Evolutionary conservation across 2,113 vertebrate genomes (phyloP).

Genomic region (Ariopsis seemanni): DNA sequence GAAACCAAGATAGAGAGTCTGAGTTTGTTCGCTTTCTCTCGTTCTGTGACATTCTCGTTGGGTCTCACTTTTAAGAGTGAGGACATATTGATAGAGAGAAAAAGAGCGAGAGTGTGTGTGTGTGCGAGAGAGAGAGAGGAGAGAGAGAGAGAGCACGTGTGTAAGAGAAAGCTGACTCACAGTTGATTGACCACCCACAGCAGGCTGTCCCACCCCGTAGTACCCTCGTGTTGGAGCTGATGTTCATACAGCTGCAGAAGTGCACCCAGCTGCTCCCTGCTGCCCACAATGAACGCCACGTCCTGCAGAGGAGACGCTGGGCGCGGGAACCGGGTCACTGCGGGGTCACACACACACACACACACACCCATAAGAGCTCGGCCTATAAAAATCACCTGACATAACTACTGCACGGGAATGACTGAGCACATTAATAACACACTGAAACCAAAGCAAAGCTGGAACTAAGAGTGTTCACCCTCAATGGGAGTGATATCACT

Average conservation of each 20-base stretch:
- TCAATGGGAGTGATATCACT: constrained; percentile 89
- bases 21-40: not conserved
- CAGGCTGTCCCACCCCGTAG: constrained; percentile 94
- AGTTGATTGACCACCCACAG: constrained; percentile 98
- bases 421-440: constrained; percentile 48
- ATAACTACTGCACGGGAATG: constrained; percentile 21
- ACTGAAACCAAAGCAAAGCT: constrained; percentile 35
- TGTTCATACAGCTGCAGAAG: constrained; percentile 90
- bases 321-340: constrained; percentile 95
- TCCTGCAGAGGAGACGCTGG: constrained; percentile 93
- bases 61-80: not conserved
- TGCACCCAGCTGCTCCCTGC: constrained; percentile 85
- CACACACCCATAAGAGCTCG: constrained; percentile 16
- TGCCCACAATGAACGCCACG: constrained; percentile 90
- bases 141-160: not conserved
- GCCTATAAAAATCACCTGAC: constrained; percentile 21
- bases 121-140: not conserved
- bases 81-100: not conserved
- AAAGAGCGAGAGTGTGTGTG: not conserved
- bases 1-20: not conserved
- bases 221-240: constrained; percentile 94
- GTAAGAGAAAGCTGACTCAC: constrained; percentile 75
- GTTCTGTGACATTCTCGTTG: not conserved
- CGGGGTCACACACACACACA: constrained; percentile 27
- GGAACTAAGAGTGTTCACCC: constrained; percentile 69